Base-by-base conservation (phyloP, 2,888 invertebrate genomes). In the Operophtera brumata region DNA sequence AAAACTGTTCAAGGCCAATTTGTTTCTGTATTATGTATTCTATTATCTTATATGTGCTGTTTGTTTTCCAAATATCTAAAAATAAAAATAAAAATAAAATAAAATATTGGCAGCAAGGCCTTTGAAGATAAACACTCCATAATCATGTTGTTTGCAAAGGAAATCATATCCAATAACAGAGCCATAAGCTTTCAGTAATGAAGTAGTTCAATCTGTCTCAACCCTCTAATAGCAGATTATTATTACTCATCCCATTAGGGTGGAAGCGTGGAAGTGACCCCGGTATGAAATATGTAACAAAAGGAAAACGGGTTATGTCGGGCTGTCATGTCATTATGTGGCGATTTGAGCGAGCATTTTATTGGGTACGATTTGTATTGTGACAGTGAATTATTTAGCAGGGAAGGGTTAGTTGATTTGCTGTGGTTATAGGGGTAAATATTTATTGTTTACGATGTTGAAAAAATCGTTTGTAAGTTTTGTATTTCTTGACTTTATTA, bases 251-350 rank as follows among this genome's bases (percentile, higher is more conserved):
- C 70, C 68, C 60, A 60, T 61, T 49, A 63, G 77, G 76, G 75
- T 70, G 68, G 61, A 44, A 70, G 67, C 74, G 75, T 70, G 68
- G 61, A 44, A 70, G 67, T 75, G 74, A 80, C 81, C 84, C 85
- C 70, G 75, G 74, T 43, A 52, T 86, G 81, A 80, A 84, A 86
- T 82, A 84, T 84, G 75, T 76, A 83, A 84, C 86, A 86, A 86
- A 85, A 73, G 70, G 65, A 69, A 51, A 70, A 81, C 83, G 76
- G 76, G 83, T 82, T 80, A 69, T 44, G 59, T 65, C 67, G 65
- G 57, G 49, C 72, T 54, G 36, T 45, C 69, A 78, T 77, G 50
- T 55, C 68, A 79, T 76, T 78, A 80, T 73, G 70, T 70, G 69
- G 72, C 74, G 73, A 78, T 80, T 79, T 75, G 70, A 70, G 70